These are phyloP conservation scores for Rosalia funebris DNA, from an alignment of 2,888 invertebrate species.

Conservation along the genomic window DNA sequence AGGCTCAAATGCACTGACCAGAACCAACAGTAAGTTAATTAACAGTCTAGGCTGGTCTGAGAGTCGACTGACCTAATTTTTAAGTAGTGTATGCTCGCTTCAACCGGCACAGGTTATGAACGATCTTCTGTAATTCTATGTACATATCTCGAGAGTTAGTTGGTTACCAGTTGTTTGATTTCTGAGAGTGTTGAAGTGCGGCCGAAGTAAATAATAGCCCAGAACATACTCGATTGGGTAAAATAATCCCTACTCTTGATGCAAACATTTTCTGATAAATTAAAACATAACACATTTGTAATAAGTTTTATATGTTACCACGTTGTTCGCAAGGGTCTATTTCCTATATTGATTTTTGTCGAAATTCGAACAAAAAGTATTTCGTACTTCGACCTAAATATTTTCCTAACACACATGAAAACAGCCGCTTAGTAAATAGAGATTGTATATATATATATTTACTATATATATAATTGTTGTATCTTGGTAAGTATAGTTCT, in stretches of 20 bases:
- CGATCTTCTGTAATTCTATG: slow-evolving; percentile 71
- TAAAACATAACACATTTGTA: too few species aligned
- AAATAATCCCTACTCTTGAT: slow-evolving; percentile 3
- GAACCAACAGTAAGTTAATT: background rate
- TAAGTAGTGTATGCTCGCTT: slow-evolving; percentile 85
- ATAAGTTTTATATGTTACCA: too few species aligned
- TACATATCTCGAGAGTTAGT: slow-evolving; percentile 47
- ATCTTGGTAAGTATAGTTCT: too few species aligned
- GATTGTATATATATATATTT: too few species aligned
- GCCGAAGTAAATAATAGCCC: slow-evolving; percentile 31
- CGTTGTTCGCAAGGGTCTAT: too few species aligned
- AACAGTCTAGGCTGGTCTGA: slow-evolving; percentile 1
- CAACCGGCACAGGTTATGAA: slow-evolving; percentile 75
- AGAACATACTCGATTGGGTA: slow-evolving; percentile 18
- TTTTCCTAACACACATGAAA: too few species aligned
- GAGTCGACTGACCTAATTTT: slow-evolving; percentile 63
- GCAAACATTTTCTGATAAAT: background rate
- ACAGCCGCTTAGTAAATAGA: too few species aligned
- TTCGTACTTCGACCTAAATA: too few species aligned
- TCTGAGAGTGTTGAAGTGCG: too few species aligned
- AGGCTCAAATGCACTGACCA: slow-evolving; percentile 3
- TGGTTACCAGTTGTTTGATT: slow-evolving; percentile 33
- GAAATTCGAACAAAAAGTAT: too few species aligned
- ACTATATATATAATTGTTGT: too few species aligned
- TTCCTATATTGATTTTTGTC: too few species aligned